phyloP scores from a whole-genome alignment of 1,140 invertebrate genomes.

The Magallana ariakensis region DNA sequence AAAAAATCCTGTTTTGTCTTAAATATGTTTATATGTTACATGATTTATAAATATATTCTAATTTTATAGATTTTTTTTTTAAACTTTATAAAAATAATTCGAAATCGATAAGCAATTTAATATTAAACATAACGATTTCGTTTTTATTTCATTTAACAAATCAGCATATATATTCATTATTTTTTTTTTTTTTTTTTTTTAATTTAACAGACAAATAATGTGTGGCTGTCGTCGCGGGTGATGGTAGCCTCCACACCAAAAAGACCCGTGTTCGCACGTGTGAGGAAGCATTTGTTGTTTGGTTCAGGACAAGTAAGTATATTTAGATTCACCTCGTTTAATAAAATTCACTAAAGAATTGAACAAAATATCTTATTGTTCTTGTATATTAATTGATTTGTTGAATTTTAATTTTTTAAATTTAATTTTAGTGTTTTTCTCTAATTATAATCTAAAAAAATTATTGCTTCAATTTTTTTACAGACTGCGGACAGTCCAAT shows the following conservation, averaged over 20 bases:
- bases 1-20: background rate
- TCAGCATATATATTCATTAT: background rate
- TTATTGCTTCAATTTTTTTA: background rate
- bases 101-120: background rate
- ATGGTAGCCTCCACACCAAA: background rate
- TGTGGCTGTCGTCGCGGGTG: background rate
- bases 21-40: background rate
- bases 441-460: no score
- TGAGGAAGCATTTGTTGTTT: background rate
- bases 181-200: background rate
- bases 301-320: background rate
- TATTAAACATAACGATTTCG: background rate
- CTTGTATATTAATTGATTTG: background rate
- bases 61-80: background rate
- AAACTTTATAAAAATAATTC: background rate
- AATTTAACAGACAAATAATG: background rate
- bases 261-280: background rate
- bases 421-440: no score
- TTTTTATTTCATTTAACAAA: background rate
- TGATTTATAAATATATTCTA: background rate
- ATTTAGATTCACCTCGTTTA: background rate
- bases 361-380: background rate
- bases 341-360: background rate
- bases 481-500: background rate
- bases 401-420: background rate